Conservation (phyloP, 2,797 vertebrate species). For the Hoplostethus mediterraneus region DNA sequence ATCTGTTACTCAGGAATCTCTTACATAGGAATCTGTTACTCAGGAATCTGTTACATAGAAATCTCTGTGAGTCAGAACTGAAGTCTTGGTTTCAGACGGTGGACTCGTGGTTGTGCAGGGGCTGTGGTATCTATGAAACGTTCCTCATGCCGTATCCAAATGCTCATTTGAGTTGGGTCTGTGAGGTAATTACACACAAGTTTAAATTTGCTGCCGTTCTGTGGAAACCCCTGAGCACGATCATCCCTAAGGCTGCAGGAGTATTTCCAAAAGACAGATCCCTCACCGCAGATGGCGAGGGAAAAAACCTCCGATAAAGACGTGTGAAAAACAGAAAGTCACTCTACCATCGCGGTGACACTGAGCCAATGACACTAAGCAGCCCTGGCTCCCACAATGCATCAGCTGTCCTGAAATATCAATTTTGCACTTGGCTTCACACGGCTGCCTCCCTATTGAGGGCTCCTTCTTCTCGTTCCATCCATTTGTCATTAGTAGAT, state of each 20-base stretch:
- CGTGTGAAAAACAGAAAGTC: conserved; percentile 49
- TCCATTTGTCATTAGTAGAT: conserved; percentile 89
- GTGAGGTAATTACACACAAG: conserved; percentile 20
- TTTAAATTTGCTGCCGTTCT: background rate
- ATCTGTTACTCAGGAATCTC: too few species aligned
- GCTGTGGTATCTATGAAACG: background rate
- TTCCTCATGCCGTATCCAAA: conserved; percentile 31
- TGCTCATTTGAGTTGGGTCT: conserved; percentile 36
- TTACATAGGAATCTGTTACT: too few species aligned
- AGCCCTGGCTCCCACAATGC: conserved; percentile 78
- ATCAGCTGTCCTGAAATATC: conserved; percentile 88
- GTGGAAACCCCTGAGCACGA: conserved; percentile 11
- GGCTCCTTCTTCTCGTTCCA: conserved; percentile 81
- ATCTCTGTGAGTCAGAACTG: too few species aligned
- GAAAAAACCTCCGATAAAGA: conserved; percentile 47
- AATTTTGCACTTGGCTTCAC: conserved; percentile 92
- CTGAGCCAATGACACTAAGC: conserved; percentile 45
- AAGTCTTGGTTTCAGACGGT: too few species aligned
- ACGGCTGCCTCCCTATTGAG: conserved; percentile 77
- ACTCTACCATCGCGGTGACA: conserved; percentile 56
- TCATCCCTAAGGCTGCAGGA: conserved; percentile 35
- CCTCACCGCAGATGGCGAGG: conserved; percentile 5
- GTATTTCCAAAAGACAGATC: conserved; percentile 35
- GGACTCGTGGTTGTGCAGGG: background rate
- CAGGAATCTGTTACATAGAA: too few species aligned